phyloP scores from a whole-genome alignment of 2,113 vertebrate species.

The Pagrus major region DNA sequence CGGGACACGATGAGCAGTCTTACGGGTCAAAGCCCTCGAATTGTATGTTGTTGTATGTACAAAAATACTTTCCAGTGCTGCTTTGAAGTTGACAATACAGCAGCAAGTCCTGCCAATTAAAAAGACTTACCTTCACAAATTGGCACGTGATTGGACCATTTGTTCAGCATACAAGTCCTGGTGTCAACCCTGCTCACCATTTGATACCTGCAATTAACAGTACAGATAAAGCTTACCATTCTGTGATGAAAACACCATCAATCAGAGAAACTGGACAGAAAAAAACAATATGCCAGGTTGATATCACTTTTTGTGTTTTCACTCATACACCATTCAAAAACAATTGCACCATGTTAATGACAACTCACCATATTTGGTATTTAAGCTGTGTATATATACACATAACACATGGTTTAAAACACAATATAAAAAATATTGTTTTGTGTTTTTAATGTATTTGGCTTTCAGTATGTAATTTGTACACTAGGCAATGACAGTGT shows the following conservation, averaged over 20 bases:
- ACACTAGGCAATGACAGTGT: no score
- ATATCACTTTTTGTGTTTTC: not conserved
- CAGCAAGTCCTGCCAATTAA: not conserved
- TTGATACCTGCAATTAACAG: conserved; percentile 55
- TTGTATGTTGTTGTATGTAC: no score
- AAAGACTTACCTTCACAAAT: conserved; percentile 60
- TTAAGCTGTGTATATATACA: not conserved
- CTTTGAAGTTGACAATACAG: not conserved
- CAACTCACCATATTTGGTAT: not conserved
- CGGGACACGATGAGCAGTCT: no score
- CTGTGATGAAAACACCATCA: not conserved
- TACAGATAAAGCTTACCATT: not conserved
- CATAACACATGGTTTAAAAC: not conserved
- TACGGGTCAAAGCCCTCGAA: no score
- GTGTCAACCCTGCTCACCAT: conserved; percentile 50
- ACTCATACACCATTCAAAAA: not conserved
- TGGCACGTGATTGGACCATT: conserved; percentile 60
- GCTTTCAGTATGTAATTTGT: no score
- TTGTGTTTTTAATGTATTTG: no score
- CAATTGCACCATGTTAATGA: not conserved
- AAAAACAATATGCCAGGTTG: no score
- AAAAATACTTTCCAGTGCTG: not conserved
- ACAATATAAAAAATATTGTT: no score
- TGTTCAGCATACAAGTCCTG: conserved; percentile 39
- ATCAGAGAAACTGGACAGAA: no score